Evolutionary conservation across 2,797 vertebrate species (phyloP), one percentile per base, ranked within the genome.

Genomic region (Centroberyx gerrardi): DNA sequence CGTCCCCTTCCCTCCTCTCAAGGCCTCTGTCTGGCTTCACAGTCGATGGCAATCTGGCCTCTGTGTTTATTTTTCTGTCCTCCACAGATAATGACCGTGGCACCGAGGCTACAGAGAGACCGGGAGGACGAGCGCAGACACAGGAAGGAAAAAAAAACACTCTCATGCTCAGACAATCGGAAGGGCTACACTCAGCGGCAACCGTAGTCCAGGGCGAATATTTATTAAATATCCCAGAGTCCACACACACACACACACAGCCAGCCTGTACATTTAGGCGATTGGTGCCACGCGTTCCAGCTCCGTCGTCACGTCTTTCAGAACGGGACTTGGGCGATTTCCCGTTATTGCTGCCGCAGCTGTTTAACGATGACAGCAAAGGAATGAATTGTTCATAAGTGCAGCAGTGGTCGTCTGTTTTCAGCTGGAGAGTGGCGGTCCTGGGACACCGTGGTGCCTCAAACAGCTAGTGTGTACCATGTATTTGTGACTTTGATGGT

Each of bases 11-110:
- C 77, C 56, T 74, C 60, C 36, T 71, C 62, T 85, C 80, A 78
- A 75, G 72, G 87, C 68, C 76, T 66, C 72, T 56, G 54, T 86
- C 61, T 78, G 63, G 58, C 78, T 83, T 76, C 82, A 54, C 31
- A 44, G 80, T 84, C 60, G 72, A 89, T 87, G 85, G 67, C 81
- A 85, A 86, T 82, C 85, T 83, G 75, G 79, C 82, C 72, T 81
- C 66, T 76, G 66, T 75, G 76, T 90, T 88, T 90, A 81, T 88
- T 83, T 87, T 69, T 73, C 81, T 88, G 73, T 84, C 80, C 77
- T 85, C 62, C 0, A 18, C 61, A 78, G 81, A 89, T 88, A 80
- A 88, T 86, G 83, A 65, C 72, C 52, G 0, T 29, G 59, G 68
- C 62, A 72, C 66, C 49, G 40, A 74, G 70, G 81, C 72, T 84